Evolutionary conservation across 2,888 invertebrate genomes (phyloP), one percentile per base, ranked within the genome.

Genomic region (Taenaris catops): DNA sequence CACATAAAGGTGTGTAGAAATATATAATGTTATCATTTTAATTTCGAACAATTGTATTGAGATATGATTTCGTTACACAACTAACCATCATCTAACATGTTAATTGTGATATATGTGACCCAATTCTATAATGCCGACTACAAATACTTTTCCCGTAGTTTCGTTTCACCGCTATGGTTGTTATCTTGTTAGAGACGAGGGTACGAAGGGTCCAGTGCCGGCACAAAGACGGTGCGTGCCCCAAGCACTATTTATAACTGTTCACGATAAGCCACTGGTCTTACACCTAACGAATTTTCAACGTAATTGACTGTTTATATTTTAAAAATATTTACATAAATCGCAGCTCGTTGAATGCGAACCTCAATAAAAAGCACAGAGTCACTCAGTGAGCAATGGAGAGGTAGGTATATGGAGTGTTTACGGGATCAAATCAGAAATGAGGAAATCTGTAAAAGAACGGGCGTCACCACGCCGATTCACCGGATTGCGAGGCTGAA

Each of bases 151-250:
- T 79, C 72, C 80, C 68, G 74, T 76, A 80, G 78, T 81, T 80
- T 78, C 70, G 76, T 73, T 75, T 66, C 59, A 59, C 66, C 73
- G 78, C 75, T 80, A 78, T 74, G 76, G 79, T 81, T 84, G 79
- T 83, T 86, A 84, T 84, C 83, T 81, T 76, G 83, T 83, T 84
- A 83, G 81, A 75, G 80, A 83, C 83, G 73, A 81, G 81, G 84
- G 84, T 83, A 69, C 74, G 72, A 73, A 73, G 75, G 78, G 73
- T 68, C 68, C 64, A 68, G 26, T 31, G 25, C 41, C 23, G 68
- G 70, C 67, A 73, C 63, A 66, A 23, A 31, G 31, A 31, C 31
- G 32, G 32, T 65, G 70, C 28, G 71, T 60, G 46, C 46, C 32
- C 32, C 32, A 18, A 32, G 43, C 48, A 51, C 50, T 53, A 53